These are phyloP conservation scores for Exocentrus adspersus DNA, from an alignment of 2,888 invertebrate species.

Conservation along the genomic window DNA sequence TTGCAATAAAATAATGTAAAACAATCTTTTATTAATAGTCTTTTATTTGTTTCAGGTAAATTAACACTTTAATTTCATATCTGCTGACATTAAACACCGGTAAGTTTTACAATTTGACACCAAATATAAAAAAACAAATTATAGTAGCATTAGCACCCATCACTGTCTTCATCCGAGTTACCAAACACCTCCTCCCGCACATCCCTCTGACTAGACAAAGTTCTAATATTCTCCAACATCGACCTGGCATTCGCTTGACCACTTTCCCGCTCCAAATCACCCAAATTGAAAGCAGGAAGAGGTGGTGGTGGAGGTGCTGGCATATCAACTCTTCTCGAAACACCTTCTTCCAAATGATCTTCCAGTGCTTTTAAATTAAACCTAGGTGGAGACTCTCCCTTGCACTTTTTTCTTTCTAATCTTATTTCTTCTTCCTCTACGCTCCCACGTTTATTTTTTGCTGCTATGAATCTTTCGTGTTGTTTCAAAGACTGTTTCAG, in stretches of 20 bases:
- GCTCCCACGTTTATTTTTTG: conserved; percentile 44
- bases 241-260: conserved; percentile 23
- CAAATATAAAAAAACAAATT: too few relatives aligned
- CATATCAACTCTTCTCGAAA: not conserved
- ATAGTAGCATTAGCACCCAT: too few relatives aligned
- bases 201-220: conserved; percentile 44
- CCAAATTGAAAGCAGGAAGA: conserved; percentile 23
- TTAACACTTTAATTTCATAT: too few relatives aligned
- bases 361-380: conserved; percentile 37
- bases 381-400: conserved; percentile 28
- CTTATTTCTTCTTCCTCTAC: conserved; percentile 36
- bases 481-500: conserved; percentile 46
- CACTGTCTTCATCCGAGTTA: conserved; percentile 27
- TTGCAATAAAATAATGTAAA: too few relatives aligned
- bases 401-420: conserved; percentile 1
- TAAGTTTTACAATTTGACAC: too few relatives aligned
- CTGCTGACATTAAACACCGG: too few relatives aligned
- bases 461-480: conserved; percentile 48
- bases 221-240: conserved; percentile 45
- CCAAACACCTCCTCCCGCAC: conserved; percentile 45
- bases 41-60: too few relatives aligned
- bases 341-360: not conserved
- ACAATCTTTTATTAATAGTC: too few relatives aligned
- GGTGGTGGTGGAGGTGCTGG: conserved; percentile 34
- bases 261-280: conserved; percentile 22